Percentiles rank a stretch among this genome's conserved stretches.
These are phyloP conservation scores for Dilophus febrilis DNA, from an alignment of 2,888 invertebrate genomes.

Conservation along the genomic window DNA sequence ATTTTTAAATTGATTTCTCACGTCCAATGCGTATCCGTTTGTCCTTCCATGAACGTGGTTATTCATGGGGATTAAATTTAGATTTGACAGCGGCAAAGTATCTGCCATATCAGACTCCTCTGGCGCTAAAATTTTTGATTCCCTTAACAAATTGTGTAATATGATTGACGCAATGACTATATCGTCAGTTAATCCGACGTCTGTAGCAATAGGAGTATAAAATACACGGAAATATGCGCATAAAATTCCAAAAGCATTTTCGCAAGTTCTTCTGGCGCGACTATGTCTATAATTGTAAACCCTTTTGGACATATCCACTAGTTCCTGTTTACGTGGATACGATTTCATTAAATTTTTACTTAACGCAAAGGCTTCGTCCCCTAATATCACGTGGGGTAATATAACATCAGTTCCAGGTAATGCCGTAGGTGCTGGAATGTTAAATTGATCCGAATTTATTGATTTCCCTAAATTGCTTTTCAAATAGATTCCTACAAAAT, in stretches of 20 bases:
- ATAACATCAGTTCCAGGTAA: not conserved
- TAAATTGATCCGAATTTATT: not conserved
- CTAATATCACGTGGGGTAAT: too few relatives aligned
- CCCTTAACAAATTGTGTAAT: too few relatives aligned
- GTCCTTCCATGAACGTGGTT: too few relatives aligned
- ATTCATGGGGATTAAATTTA: too few relatives aligned
- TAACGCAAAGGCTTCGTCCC: not conserved
- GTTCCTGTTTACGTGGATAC: not conserved
- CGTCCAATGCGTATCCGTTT: too few relatives aligned
- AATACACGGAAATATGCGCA: not conserved
- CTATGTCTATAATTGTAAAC: not conserved
- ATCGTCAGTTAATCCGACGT: not conserved
- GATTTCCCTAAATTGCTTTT: not conserved
- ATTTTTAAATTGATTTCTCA: not conserved
- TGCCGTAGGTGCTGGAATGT: not conserved
- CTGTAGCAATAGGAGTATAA: not conserved
- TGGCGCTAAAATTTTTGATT: too few relatives aligned
- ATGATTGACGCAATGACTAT: not conserved
- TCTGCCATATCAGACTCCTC: too few relatives aligned
- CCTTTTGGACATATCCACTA: not conserved
- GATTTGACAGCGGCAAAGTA: too few relatives aligned
- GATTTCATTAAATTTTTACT: not conserved
- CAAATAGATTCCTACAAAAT: not conserved
- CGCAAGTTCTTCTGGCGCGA: not conserved
- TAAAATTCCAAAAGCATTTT: not conserved